Evolutionary conservation across 2,888 invertebrate species (phyloP).

Genomic region (Hedya salicella): DNA sequence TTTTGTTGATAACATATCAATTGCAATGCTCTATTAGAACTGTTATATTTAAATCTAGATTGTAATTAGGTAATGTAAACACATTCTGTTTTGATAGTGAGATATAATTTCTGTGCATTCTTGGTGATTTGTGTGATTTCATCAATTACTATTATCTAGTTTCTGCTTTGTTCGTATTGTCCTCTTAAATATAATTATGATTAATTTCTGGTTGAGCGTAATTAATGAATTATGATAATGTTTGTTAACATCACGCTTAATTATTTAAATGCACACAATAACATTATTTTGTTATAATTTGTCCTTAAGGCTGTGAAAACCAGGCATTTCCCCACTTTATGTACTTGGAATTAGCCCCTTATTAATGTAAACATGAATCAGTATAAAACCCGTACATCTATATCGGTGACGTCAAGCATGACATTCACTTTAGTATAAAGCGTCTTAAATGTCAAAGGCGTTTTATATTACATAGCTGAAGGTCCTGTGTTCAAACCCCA

Average conservation of each 20-base stretch:
- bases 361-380: constrained; percentile 4
- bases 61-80: constrained; percentile 1
- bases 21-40: constrained; percentile 7
- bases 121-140: constrained; percentile 16
- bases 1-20: neutral
- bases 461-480: neutral
- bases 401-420: neutral
- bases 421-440: neutral
- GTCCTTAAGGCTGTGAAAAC: constrained; percentile 17
- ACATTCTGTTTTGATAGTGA: neutral
- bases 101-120: neutral
- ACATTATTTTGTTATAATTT: constrained; percentile 13
- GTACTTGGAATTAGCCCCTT: constrained; percentile 16
- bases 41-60: constrained; percentile 10
- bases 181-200: constrained; percentile 11
- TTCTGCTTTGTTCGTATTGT: constrained; percentile 3
- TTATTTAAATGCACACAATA: constrained; percentile 13
- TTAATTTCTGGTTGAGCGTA: neutral
- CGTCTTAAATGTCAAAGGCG: neutral
- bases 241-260: constrained; percentile 21
- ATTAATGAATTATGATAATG: constrained; percentile 5
- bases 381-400: constrained; percentile 17
- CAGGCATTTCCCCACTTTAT: constrained; percentile 20
- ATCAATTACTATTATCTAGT: constrained; percentile 8
- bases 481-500: too few relatives aligned